phyloP scores from a whole-genome alignment of 2,113 vertebrate genomes.

The Scartelaos histophorus region DNA sequence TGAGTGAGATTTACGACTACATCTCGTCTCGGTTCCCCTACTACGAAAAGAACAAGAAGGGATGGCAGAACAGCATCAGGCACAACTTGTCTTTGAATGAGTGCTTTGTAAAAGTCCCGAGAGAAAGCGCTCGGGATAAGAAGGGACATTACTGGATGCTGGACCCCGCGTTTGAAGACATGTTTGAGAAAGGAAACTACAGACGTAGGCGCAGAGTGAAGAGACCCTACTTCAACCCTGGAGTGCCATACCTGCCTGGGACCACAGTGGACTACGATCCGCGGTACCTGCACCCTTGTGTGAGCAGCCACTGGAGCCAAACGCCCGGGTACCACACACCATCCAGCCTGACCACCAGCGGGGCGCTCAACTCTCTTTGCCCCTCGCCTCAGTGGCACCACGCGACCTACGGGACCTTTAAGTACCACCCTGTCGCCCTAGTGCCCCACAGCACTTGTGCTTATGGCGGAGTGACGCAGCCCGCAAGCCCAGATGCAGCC shows the following conservation, averaged over 20 bases:
- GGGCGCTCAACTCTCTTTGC: constrained; percentile 51
- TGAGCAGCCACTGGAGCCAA: constrained; percentile 54
- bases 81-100: constrained; percentile 85
- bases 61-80: constrained; percentile 84
- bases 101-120: constrained; percentile 81
- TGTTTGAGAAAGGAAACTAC: constrained; percentile 81
- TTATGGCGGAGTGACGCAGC: constrained; percentile 60
- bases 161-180: constrained; percentile 78
- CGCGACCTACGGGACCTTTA: constrained; percentile 56
- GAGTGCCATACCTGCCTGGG: constrained; percentile 45
- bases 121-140: constrained; percentile 46
- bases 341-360: constrained; percentile 56
- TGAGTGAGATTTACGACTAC: constrained; percentile 82
- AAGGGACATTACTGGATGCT: constrained; percentile 81
- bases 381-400: constrained; percentile 48
- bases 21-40: constrained; percentile 81
- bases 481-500: constrained; percentile 62
- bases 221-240: constrained; percentile 43
- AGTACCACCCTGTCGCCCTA: constrained; percentile 57
- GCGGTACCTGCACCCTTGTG: constrained; percentile 60
- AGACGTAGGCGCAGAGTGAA: constrained; percentile 70
- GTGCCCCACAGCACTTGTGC: constrained; percentile 59
- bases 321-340: constrained; percentile 43
- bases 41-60: constrained; percentile 76
- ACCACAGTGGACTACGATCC: constrained; percentile 50